Conservation (phyloP, 2,113 vertebrate species). For the Strix aluco region DNA sequence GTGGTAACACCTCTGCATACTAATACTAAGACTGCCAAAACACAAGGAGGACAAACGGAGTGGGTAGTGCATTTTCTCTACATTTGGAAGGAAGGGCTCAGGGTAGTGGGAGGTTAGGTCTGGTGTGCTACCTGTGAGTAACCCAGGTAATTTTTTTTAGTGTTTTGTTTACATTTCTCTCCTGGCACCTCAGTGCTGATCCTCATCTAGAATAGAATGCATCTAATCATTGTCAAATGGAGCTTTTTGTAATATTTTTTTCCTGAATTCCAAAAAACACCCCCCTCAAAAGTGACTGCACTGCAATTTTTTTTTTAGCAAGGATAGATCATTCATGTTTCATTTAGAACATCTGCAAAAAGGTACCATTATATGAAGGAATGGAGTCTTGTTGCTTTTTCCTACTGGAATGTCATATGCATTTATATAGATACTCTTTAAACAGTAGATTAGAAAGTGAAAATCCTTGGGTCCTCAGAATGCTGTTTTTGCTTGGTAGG, state of each 20-base stretch:
- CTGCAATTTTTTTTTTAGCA: background rate
- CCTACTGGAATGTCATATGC: background rate
- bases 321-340: background rate
- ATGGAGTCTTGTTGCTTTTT: background rate
- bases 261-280: fast-evolving
- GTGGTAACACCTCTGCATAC: background rate
- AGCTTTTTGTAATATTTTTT: background rate
- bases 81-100: background rate
- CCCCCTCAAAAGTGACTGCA: background rate
- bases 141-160: background rate
- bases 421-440: background rate
- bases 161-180: background rate
- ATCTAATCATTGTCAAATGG: background rate
- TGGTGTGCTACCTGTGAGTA: background rate
- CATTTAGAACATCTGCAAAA: background rate
- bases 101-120: background rate
- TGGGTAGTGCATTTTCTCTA: fast-evolving
- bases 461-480: background rate
- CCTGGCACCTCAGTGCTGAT: background rate
- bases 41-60: background rate
- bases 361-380: background rate
- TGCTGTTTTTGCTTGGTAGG: background rate
- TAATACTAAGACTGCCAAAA: background rate
- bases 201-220: fast-evolving
- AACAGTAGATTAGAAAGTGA: background rate